Evolutionary conservation across 2,888 invertebrate genomes (phyloP).

Genomic region (Argyresthia albistria): DNA sequence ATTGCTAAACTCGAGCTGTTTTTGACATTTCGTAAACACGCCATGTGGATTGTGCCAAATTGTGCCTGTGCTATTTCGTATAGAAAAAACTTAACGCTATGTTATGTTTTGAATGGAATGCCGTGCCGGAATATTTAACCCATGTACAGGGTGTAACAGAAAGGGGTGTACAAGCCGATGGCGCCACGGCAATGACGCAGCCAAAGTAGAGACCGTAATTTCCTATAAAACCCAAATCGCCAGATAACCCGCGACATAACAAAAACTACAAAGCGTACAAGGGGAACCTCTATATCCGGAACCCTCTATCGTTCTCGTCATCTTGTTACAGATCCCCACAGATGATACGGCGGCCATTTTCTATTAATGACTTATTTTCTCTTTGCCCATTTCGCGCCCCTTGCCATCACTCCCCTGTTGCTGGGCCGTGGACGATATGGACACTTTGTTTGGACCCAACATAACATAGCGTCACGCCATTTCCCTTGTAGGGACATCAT

Average conservation of each 20-base stretch:
- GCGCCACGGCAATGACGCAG: background rate
- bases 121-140: no score
- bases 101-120: no score
- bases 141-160: no score
- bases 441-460: no score
- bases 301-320: slow-evolving; percentile 13
- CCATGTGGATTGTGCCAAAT: no score
- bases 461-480: no score
- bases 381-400: slow-evolving; percentile 3
- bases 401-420: background rate
- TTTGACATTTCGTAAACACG: background rate
- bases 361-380: slow-evolving; percentile 47
- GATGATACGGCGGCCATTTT: slow-evolving; percentile 47
- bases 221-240: background rate
- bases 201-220: background rate
- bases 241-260: background rate
- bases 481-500: no score
- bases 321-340: slow-evolving; percentile 39
- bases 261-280: no score
- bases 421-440: no score
- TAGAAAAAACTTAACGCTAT: no score
- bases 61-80: no score
- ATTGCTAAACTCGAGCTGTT: background rate
- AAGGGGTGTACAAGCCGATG: no score
- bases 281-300: background rate